These are phyloP conservation scores for Oscarella lobularis DNA, from an alignment of 37 sponge, comb jelly and placozoan species.

Conservation along the genomic window DNA sequence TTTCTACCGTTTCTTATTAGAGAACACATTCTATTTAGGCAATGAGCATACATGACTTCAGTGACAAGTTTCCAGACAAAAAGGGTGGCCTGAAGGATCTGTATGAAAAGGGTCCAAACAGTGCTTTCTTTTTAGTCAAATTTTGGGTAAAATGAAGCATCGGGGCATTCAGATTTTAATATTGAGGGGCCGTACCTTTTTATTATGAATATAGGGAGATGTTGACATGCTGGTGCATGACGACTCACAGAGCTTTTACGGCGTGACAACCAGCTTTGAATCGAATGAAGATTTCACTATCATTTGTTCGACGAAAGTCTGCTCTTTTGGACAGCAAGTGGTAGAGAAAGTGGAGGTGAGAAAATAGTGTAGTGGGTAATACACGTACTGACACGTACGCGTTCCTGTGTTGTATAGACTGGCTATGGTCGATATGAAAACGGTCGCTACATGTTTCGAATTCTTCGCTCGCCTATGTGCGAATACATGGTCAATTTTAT, in stretches of 20 bases:
- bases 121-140: constrained; percentile 91
- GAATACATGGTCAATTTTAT: constrained; percentile 97
- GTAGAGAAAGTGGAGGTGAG: constrained; percentile 95
- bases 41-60: neutral
- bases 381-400: neutral
- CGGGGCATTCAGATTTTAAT: neutral
- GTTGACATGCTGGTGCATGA: constrained; percentile 47
- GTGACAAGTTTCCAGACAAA: constrained; percentile 92
- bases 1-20: neutral
- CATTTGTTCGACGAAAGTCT: constrained; percentile 88
- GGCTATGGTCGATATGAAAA: constrained; percentile 67
- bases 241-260: constrained; percentile 63
- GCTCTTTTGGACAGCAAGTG: constrained; percentile 96
- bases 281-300: constrained; percentile 72
- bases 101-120: constrained; percentile 83
- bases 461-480: constrained; percentile 85
- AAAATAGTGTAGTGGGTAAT: neutral
- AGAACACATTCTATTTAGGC: neutral
- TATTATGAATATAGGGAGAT: constrained; percentile 39
- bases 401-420: constrained; percentile 28
- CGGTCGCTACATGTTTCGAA: constrained; percentile 65
- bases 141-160: constrained; percentile 61
- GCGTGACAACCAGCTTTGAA: constrained; percentile 79
- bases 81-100: constrained; percentile 85
- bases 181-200: neutral